These are phyloP conservation scores for Xyrauchen texanus DNA, from an alignment of 2,113 vertebrate genomes.

Conservation along the genomic window DNA sequence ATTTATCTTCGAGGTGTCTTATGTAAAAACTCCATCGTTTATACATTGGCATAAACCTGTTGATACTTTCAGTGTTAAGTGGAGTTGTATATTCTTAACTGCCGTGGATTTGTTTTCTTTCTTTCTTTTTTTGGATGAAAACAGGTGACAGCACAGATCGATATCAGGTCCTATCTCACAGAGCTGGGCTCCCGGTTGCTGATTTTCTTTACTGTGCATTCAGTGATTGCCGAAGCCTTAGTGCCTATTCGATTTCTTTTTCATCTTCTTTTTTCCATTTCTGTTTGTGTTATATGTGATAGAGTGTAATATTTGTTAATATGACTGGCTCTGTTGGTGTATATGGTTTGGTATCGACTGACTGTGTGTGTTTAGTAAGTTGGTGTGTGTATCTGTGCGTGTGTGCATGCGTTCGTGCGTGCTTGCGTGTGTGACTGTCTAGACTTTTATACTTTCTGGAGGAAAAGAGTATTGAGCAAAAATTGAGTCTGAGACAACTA, in stretches of 20 bases:
- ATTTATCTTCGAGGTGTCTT: constrained; percentile 12
- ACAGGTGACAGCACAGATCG: constrained; percentile 34
- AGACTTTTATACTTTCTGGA: constrained; percentile 20
- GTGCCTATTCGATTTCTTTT: background rate
- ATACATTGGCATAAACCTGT: constrained; percentile 3
- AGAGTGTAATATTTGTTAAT: constrained; percentile 24
- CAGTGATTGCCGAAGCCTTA: constrained; percentile 9
- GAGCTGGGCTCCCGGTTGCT: constrained; percentile 11
- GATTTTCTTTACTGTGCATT: constrained; percentile 19
- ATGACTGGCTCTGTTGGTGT: background rate
- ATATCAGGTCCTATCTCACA: constrained; percentile 25
- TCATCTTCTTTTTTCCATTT: background rate
- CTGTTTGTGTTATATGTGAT: constrained; percentile 16
- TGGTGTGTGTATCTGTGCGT: background rate
- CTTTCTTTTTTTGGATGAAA: constrained; percentile 4
- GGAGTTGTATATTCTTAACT: background rate
- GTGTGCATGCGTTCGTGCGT: no score
- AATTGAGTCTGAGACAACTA: constrained; percentile 27
- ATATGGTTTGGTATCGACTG: constrained; percentile 28
- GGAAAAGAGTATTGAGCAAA: constrained; percentile 30
- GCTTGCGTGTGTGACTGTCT: background rate
- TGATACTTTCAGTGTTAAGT: constrained; percentile 7
- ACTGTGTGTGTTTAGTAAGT: background rate
- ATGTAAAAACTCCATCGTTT: background rate
- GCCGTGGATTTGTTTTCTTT: background rate